phyloP scores from a whole-genome alignment of 2,888 invertebrate genomes.

The Aspidiotus rigidus region DNA sequence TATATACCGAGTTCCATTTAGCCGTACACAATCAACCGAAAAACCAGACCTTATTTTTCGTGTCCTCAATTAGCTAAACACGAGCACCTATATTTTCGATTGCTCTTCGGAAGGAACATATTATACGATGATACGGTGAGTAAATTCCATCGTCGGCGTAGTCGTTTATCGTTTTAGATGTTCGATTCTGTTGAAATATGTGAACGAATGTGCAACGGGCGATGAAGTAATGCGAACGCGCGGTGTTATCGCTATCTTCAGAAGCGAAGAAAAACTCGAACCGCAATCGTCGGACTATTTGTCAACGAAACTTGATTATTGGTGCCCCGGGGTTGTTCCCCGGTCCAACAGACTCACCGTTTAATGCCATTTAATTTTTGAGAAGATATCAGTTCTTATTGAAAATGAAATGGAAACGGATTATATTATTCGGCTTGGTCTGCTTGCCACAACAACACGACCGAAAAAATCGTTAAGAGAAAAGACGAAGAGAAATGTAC shows the following conservation, averaged over 20 bases:
- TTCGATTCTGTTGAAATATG: background rate
- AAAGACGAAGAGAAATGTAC: background rate
- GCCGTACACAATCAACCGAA: no score
- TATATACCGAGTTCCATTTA: no score
- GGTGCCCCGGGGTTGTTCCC: conserved; percentile 20
- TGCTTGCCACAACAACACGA: conserved; percentile 20
- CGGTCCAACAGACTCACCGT: conserved; percentile 15
- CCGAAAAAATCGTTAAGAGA: conserved; percentile 19
- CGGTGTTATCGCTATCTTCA: conserved; percentile 27
- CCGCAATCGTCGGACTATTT: conserved; percentile 27
- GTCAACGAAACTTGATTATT: conserved; percentile 31
- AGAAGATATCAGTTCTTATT: conserved; percentile 30
- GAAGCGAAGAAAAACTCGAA: conserved; percentile 15
- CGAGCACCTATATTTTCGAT: background rate
- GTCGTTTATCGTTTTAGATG: background rate
- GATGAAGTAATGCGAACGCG: conserved; percentile 4
- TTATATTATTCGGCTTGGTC: conserved; percentile 23
- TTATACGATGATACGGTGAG: background rate
- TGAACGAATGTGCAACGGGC: background rate
- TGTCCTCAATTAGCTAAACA: conserved; percentile 1
- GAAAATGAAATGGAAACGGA: conserved; percentile 32
- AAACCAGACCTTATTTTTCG: background rate
- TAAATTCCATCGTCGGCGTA: background rate
- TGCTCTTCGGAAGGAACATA: background rate
- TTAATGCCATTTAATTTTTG: conserved; percentile 31